Evolutionary conservation across 2,888 invertebrate genomes (phyloP).

Genomic region (Panorpa germanica): DNA sequence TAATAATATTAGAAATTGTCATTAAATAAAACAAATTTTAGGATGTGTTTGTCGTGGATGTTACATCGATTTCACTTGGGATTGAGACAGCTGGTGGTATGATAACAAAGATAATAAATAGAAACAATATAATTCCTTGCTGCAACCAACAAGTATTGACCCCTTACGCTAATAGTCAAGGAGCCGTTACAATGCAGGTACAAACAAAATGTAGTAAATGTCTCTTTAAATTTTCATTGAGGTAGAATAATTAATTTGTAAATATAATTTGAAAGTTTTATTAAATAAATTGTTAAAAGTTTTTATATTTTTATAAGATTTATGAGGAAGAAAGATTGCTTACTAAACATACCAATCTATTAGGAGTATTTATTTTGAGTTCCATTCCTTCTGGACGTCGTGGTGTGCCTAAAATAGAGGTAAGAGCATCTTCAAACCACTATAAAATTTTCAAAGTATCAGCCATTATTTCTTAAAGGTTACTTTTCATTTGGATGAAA

Average conservation of each 20-base stretch:
- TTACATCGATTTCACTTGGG: constrained; percentile 64
- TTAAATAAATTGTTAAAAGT: too few relatives aligned
- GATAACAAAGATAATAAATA: constrained; percentile 83
- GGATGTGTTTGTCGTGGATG: constrained; percentile 69
- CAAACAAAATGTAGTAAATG: too few relatives aligned
- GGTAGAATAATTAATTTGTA: too few relatives aligned
- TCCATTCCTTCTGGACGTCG: constrained; percentile 78
- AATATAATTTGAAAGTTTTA: too few relatives aligned
- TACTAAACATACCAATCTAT: constrained; percentile 76
- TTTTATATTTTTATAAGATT: too few relatives aligned
- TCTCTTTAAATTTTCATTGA: too few relatives aligned
- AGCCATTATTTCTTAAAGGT: too few relatives aligned
- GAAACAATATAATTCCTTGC: constrained; percentile 83
- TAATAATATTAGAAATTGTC: too few relatives aligned
- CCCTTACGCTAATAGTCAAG: constrained; percentile 87
- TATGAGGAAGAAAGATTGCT: constrained; percentile 78
- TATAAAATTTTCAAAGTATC: too few relatives aligned
- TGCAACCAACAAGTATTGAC: constrained; percentile 84
- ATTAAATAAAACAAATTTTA: too few relatives aligned
- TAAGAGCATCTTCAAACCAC: too few relatives aligned
- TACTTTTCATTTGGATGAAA: constrained; percentile 67
- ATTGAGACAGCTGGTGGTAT: constrained; percentile 71
- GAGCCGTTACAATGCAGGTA: constrained; percentile 72
- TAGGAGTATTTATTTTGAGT: constrained; percentile 82
- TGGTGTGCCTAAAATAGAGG: constrained; percentile 67